Conservation (phyloP, 2,797 vertebrate species). For the Siniperca undulata region DNA sequence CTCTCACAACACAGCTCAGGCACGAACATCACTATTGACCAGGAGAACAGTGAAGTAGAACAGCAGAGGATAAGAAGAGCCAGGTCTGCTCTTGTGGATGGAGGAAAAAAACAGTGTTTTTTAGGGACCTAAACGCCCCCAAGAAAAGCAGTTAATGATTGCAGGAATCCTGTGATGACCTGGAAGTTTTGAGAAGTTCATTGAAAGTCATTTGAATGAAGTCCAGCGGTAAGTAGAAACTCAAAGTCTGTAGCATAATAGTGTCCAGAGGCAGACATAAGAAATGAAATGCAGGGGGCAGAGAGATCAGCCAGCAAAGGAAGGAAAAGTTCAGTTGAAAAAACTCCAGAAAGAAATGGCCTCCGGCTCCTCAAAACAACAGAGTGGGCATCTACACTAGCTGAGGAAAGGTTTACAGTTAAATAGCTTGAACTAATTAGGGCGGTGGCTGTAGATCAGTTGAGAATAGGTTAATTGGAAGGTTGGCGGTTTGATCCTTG, state of each 20-base stretch:
- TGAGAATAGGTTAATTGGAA: conserved; percentile 29
- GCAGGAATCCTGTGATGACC: conserved; percentile 35
- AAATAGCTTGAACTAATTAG: conserved; percentile 19
- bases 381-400: conserved; percentile 29
- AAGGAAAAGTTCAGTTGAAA: conserved; percentile 38
- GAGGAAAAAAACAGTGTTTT: conserved; percentile 1
- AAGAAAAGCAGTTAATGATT: conserved; percentile 19
- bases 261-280: conserved; percentile 49
- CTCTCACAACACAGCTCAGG: conserved; percentile 16
- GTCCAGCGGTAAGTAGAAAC: conserved; percentile 32
- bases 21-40: conserved; percentile 26
- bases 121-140: conserved; percentile 4
- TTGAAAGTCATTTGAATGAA: conserved; percentile 38
- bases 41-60: conserved; percentile 19
- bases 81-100: conserved; percentile 15
- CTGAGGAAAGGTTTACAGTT: conserved; percentile 27
- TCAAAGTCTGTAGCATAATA: conserved; percentile 36
- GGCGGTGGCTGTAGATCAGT: not conserved
- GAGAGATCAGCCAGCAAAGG: conserved; percentile 40
- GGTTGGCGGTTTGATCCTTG: conserved; percentile 8
- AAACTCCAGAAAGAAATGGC: conserved; percentile 48
- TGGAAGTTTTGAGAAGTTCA: conserved; percentile 38
- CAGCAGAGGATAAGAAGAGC: conserved; percentile 9
- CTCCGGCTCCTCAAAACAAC: conserved; percentile 30
- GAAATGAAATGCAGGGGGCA: conserved; percentile 44